These are phyloP conservation scores for Polydrusus cervinus DNA, from an alignment of 2,888 invertebrate species.

Conservation along the genomic window DNA sequence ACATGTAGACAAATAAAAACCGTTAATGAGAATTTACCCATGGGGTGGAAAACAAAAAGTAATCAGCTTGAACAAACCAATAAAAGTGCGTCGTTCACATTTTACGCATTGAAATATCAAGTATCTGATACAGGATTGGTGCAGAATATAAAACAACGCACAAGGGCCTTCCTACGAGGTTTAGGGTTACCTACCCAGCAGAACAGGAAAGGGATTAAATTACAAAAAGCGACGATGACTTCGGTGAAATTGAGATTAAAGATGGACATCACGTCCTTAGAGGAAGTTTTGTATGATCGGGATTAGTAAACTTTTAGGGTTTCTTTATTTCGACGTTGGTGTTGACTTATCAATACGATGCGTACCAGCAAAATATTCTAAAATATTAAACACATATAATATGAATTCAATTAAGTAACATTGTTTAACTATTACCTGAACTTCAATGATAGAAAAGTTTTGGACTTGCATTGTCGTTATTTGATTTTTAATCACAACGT, in stretches of 20 bases:
- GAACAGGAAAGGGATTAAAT: constrained; percentile 37
- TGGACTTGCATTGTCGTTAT: no score
- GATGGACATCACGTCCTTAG: constrained; percentile 37
- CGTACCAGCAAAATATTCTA: no score
- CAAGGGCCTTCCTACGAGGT: constrained; percentile 18
- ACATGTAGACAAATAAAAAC: neutral
- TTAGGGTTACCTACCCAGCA: constrained; percentile 25
- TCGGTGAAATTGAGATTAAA: constrained; percentile 33
- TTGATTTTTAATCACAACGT: no score
- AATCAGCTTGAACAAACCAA: constrained; percentile 44
- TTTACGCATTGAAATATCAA: constrained; percentile 47
- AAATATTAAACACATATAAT: no score
- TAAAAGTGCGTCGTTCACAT: constrained; percentile 45
- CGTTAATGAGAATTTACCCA: constrained; percentile 32
- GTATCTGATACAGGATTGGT: constrained; percentile 39
- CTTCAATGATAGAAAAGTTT: no score
- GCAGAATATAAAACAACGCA: constrained; percentile 28
- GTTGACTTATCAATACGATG: neutral
- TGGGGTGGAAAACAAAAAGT: constrained; percentile 44
- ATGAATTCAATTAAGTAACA: no score
- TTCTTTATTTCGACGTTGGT: neutral
- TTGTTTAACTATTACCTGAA: no score
- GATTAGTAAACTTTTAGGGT: constrained; percentile 22
- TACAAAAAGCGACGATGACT: constrained; percentile 34
- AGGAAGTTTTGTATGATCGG: constrained; percentile 5